These are phyloP conservation scores for Acanthurus leucopareius DNA, from an alignment of 2,797 vertebrate species.

Conservation along the genomic window DNA sequence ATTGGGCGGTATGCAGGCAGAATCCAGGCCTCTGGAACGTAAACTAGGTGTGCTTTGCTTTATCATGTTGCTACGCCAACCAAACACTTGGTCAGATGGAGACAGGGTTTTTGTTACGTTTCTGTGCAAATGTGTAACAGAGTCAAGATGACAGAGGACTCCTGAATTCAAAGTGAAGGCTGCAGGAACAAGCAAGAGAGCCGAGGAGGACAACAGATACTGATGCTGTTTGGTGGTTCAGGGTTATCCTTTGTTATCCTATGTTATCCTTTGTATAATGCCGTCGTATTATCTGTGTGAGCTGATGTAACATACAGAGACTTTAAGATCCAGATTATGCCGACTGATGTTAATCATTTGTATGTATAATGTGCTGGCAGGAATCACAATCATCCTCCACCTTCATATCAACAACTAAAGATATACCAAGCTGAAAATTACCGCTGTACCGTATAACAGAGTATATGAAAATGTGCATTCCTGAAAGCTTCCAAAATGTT, in stretches of 20 bases:
- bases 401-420: conserved; percentile 4
- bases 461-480: conserved; percentile 40
- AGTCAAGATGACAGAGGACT: conserved; percentile 3
- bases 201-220: background rate
- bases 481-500: conserved; percentile 25
- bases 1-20: conserved; percentile 28
- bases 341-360: conserved; percentile 29
- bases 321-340: conserved; percentile 36
- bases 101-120: background rate
- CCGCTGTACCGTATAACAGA: background rate
- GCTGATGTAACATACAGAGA: conserved; percentile 15
- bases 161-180: background rate
- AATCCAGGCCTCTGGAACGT: background rate
- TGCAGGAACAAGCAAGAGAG: background rate
- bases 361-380: conserved; percentile 41
- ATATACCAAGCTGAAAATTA: background rate
- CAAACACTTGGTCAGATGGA: conserved; percentile 35
- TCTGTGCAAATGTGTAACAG: conserved; percentile 9
- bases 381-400: conserved; percentile 25
- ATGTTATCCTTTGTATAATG: conserved; percentile 14
- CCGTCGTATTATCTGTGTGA: conserved; percentile 11
- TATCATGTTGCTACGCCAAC: conserved; percentile 25
- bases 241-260: background rate
- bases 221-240: conserved; percentile 3
- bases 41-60: conserved; percentile 31